Percentiles rank a stretch among this genome's conserved stretches.
Evolutionary conservation across 2,113 vertebrate species (phyloP).

Genomic region (Serilophus lunatus): DNA sequence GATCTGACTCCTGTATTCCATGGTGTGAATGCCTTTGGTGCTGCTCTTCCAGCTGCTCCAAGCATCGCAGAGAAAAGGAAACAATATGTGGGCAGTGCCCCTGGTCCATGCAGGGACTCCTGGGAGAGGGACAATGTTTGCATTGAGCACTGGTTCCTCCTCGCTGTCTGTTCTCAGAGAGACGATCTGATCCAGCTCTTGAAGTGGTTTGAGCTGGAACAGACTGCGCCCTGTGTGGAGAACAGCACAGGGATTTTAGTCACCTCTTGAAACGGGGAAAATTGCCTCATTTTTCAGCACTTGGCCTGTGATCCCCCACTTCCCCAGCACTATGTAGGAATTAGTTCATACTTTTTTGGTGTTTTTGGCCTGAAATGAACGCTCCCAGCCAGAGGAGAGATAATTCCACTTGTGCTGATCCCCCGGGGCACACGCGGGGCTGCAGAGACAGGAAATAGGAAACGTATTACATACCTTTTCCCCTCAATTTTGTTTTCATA

Average conservation of each 20-base stretch:
- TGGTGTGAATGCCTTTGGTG: neutral
- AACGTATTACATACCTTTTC: constrained; percentile 81
- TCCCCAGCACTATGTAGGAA: constrained; percentile 55
- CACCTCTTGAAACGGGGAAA: constrained; percentile 62
- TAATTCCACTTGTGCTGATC: constrained; percentile 74
- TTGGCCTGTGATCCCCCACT: constrained; percentile 51
- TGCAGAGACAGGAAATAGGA: constrained; percentile 86
- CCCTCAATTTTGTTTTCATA: constrained; percentile 74
- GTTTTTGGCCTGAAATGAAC: constrained; percentile 75
- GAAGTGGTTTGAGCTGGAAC: constrained; percentile 62
- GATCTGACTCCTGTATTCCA: neutral
- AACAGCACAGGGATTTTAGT: constrained; percentile 61
- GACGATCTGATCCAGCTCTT: neutral
- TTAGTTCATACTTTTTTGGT: constrained; percentile 77
- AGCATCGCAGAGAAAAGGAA: neutral
- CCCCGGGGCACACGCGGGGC: constrained; percentile 70
- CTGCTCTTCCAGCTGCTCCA: neutral
- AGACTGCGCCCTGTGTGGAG: constrained; percentile 47
- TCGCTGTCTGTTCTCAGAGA: neutral
- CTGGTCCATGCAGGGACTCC: neutral
- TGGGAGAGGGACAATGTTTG: neutral
- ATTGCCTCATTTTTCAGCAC: constrained; percentile 63
- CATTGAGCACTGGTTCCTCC: neutral
- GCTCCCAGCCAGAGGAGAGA: constrained; percentile 74
- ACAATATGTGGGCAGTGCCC: neutral